Evolutionary conservation across 2,113 vertebrate genomes (phyloP).

Genomic region (Naja naja): DNA sequence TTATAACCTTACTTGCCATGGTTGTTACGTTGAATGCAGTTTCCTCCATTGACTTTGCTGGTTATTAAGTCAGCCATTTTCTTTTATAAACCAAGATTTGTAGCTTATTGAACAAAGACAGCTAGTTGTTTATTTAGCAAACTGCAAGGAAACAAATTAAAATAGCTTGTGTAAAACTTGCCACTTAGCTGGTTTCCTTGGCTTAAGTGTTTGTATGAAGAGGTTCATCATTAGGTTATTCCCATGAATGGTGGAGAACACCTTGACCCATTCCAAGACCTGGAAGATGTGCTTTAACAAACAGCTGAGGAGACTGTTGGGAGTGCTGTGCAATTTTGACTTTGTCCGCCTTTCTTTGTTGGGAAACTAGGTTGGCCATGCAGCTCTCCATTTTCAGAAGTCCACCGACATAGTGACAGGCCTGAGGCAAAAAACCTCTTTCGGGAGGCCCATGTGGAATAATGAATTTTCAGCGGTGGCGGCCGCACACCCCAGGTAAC

Average conservation of each 20-base stretch:
- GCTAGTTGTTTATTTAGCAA: background rate
- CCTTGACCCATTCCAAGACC: accelerated
- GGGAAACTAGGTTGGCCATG: constrained; percentile 69
- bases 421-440: constrained; percentile 88
- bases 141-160: background rate
- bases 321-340: background rate
- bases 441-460: constrained; percentile 86
- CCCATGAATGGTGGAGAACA: background rate
- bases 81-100: background rate
- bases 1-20: background rate
- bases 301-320: background rate
- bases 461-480: constrained; percentile 83
- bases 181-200: background rate
- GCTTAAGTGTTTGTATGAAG: background rate
- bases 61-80: background rate
- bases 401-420: constrained; percentile 81
- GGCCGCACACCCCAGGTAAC: constrained; percentile 83
- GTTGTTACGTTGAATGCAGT: background rate
- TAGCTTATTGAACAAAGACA: background rate
- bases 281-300: background rate
- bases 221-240: background rate
- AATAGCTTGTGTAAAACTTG: background rate
- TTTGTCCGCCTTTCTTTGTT: constrained; percentile 8
- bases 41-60: background rate
- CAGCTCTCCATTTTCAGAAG: constrained; percentile 75